Evolutionary conservation across 2,797 vertebrate species (phyloP).

Genomic region (Tenualosa thibaudeaui): DNA sequence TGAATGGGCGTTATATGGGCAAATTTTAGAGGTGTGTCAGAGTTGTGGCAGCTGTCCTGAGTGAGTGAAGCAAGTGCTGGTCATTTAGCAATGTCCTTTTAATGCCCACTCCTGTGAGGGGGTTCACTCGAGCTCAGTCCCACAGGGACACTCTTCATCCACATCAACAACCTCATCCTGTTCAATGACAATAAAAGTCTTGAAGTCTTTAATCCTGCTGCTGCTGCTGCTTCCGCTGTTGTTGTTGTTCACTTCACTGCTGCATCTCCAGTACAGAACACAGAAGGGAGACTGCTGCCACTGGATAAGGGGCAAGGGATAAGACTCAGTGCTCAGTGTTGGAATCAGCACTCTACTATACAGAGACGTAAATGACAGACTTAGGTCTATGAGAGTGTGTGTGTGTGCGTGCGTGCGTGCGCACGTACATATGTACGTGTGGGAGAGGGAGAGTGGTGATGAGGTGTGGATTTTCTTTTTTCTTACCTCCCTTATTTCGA

Average conservation of each 20-base stretch:
- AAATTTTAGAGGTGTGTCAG: not conserved
- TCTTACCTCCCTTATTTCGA: not conserved
- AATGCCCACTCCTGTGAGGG: not conserved
- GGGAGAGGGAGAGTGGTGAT: not conserved
- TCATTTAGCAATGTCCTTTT: not conserved
- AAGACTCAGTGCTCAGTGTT: too few relatives aligned
- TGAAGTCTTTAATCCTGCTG: not conserved
- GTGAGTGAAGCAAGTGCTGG: not conserved
- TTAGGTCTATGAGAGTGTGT: too few relatives aligned
- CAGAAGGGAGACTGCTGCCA: too few relatives aligned
- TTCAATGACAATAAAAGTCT: not conserved
- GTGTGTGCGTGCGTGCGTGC: too few relatives aligned
- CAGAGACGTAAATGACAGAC: too few relatives aligned
- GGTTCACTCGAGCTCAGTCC: not conserved
- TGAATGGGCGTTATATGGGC: not conserved
- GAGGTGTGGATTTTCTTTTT: slow-evolving; percentile 24
- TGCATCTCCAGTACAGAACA: too few relatives aligned
- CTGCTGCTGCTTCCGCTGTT: too few relatives aligned
- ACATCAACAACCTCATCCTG: too few relatives aligned
- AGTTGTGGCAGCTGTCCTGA: not conserved
- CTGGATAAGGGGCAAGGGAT: not conserved
- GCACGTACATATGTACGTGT: too few relatives aligned
- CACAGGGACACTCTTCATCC: not conserved
- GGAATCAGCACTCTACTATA: too few relatives aligned
- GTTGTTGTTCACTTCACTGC: too few relatives aligned